Percentiles rank a stretch among this genome's conserved stretches.
phyloP scores from a whole-genome alignment of 2,888 invertebrate genomes.

The Andrena minutula region DNA sequence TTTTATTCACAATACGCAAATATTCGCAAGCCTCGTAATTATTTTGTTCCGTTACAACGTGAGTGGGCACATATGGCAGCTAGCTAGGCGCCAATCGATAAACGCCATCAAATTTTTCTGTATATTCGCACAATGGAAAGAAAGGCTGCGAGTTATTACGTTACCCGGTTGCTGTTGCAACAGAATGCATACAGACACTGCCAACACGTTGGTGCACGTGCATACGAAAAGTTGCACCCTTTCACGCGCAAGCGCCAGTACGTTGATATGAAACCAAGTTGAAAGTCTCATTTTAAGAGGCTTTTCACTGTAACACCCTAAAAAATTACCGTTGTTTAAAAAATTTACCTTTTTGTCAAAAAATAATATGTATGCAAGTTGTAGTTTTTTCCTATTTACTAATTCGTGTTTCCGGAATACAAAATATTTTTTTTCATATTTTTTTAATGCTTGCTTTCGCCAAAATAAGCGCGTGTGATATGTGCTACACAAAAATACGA shows the following conservation, averaged over 20 bases:
- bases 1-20: not conserved
- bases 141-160: slow-evolving; percentile 52
- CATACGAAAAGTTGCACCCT: slow-evolving; percentile 19
- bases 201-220: slow-evolving; percentile 36
- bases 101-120: slow-evolving; percentile 48
- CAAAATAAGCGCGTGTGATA: no score
- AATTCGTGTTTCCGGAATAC: no score
- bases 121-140: slow-evolving; percentile 52
- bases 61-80: slow-evolving; percentile 25
- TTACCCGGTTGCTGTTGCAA: slow-evolving; percentile 54
- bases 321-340: no score
- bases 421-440: no score
- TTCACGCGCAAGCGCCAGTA: not conserved
- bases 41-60: not conserved
- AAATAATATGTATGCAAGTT: no score
- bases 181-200: slow-evolving; percentile 34
- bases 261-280: not conserved
- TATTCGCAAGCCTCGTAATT: not conserved
- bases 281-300: no score
- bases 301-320: no score
- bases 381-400: no score
- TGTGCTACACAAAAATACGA: no score
- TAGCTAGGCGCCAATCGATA: slow-evolving; percentile 45
- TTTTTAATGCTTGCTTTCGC: no score
- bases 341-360: no score